A percentile compares a stretch with the other conserved stretches of the same genome.
These are phyloP conservation scores for Drosophila malerkotliana DNA, from an alignment of 1,140 invertebrate species.

Conservation along the genomic window DNA sequence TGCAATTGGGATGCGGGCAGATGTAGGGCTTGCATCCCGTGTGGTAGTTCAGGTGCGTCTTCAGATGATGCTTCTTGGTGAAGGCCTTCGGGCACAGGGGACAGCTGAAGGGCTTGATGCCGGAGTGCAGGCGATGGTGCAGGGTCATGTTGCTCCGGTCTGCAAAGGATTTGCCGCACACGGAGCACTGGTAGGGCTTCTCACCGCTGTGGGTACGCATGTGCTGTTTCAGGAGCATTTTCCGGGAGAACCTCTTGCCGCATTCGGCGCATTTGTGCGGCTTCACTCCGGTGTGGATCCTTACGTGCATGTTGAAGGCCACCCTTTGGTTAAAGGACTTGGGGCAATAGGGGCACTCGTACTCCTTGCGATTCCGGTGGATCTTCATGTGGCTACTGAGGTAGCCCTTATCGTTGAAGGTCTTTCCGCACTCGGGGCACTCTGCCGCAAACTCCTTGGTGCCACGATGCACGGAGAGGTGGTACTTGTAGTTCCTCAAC, in stretches of 20 bases:
- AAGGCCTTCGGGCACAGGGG: conserved; percentile 93
- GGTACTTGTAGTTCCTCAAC: conserved; percentile 90
- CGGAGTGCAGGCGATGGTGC: conserved; percentile 91
- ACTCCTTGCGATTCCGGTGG: conserved; percentile 90
- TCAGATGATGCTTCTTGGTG: conserved; percentile 93
- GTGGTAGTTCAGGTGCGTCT: conserved; percentile 93
- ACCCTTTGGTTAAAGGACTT: conserved; percentile 92
- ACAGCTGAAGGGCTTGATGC: conserved; percentile 94
- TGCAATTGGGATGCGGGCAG: conserved; percentile 89
- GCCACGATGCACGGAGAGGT: conserved; percentile 89
- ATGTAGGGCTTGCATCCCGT: conserved; percentile 91
- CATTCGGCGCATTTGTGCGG: conserved; percentile 94
- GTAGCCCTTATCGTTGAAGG: conserved; percentile 91
- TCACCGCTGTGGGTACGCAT: conserved; percentile 88
- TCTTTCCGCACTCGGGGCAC: conserved; percentile 90
- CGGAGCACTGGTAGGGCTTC: conserved; percentile 82
- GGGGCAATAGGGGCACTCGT: conserved; percentile 89
- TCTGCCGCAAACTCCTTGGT: conserved; percentile 90
- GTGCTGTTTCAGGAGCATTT: conserved; percentile 92
- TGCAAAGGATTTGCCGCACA: conserved; percentile 86
- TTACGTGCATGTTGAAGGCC: conserved; percentile 92
- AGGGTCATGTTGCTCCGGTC: conserved; percentile 93
- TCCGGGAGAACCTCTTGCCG: conserved; percentile 93
- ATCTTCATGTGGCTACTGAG: conserved; percentile 92
- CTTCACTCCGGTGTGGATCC: conserved; percentile 92